These are phyloP conservation scores for Microctonus hyperodae DNA, from an alignment of 2,888 invertebrate species.

Conservation along the genomic window DNA sequence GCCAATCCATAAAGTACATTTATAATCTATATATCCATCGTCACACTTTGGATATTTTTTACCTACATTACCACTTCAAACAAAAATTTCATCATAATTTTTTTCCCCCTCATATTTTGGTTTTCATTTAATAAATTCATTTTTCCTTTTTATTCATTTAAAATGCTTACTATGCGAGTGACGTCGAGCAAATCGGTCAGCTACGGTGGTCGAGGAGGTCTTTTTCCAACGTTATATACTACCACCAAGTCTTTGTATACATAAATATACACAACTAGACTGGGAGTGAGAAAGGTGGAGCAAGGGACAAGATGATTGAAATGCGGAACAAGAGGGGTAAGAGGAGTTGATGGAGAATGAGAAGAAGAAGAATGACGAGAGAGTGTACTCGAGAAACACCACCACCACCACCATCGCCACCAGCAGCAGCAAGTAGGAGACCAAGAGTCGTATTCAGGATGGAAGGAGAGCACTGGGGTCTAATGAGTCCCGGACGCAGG, in stretches of 20 bases:
- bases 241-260: not conserved
- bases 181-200: conserved; percentile 13
- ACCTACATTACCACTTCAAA: not conserved
- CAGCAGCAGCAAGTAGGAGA: conserved; percentile 22
- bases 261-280: not conserved
- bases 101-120: not conserved
- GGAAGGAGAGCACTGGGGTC: conserved; percentile 36
- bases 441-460: conserved; percentile 14
- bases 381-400: conserved; percentile 12
- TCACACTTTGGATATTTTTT: not conserved
- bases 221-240: not conserved
- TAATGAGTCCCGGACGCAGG: conserved; percentile 49
- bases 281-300: not conserved
- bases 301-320: conserved; percentile 23
- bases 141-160: not conserved
- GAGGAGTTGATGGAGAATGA: conserved; percentile 15
- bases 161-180: not conserved
- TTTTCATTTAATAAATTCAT: not conserved
- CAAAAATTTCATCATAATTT: not conserved
- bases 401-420: not conserved
- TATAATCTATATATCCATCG: not conserved
- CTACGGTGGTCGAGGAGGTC: not conserved
- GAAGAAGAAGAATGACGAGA: conserved; percentile 23
- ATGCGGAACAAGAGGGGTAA: conserved; percentile 12
- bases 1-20: not conserved